phyloP scores from a whole-genome alignment of 2,888 invertebrate genomes.

The Drosophila formosana region DNA sequence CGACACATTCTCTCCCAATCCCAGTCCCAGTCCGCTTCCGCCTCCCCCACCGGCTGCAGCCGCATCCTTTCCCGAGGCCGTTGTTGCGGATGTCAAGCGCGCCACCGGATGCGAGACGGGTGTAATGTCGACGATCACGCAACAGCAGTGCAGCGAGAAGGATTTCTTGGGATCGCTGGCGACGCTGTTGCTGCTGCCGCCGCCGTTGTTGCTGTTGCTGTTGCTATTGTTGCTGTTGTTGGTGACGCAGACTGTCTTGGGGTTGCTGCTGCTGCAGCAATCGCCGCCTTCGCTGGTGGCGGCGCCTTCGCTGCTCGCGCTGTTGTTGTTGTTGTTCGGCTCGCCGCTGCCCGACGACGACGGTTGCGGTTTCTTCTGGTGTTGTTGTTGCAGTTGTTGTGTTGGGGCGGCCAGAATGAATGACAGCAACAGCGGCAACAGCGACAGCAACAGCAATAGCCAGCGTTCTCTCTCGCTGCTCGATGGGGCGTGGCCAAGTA shows the following conservation, averaged over 20 bases:
- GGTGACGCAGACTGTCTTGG: background rate
- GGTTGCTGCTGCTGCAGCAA: background rate
- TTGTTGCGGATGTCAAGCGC: slow-evolving; percentile 85
- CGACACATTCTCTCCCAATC: slow-evolving; percentile 83
- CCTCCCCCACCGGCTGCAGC: slow-evolving; percentile 78
- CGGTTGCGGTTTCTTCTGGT: slow-evolving; percentile 83
- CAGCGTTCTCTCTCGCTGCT: slow-evolving; percentile 1
- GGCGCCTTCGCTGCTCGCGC: background rate
- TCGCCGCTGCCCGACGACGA: slow-evolving; percentile 27
- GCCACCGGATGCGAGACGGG: slow-evolving; percentile 85
- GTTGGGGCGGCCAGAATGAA: slow-evolving; percentile 86
- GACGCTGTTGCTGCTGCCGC: slow-evolving; percentile 57
- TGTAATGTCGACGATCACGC: slow-evolving; percentile 86
- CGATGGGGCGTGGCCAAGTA: slow-evolving; percentile 28
- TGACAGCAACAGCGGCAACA: slow-evolving; percentile 60
- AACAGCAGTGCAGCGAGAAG: slow-evolving; percentile 86
- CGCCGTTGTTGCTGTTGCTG: slow-evolving; percentile 4
- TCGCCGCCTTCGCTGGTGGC: background rate
- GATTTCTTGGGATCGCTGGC: slow-evolving; percentile 85
- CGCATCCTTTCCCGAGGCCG: slow-evolving; percentile 85
- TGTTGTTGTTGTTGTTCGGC: slow-evolving; percentile 40
- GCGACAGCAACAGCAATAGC: slow-evolving; percentile 37
- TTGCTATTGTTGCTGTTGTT: slow-evolving; percentile 2
- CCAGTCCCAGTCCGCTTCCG: slow-evolving; percentile 74
- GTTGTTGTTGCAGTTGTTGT: slow-evolving; percentile 83